Conservation (phyloP, 2,888 invertebrate genomes). For the Mylabris sibirica region DNA sequence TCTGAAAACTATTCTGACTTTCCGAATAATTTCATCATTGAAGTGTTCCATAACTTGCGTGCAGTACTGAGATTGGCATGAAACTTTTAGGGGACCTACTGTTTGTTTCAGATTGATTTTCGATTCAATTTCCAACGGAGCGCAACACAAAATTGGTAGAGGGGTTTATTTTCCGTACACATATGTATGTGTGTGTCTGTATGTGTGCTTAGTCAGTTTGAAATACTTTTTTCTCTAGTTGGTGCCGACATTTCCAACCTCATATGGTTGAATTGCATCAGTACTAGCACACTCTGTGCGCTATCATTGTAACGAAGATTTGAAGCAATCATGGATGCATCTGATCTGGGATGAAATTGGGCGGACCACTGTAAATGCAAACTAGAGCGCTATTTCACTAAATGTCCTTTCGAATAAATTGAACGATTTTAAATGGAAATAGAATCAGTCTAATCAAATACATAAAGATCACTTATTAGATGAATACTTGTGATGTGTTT, state of each 20-base stretch:
- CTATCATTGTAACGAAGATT: constrained; percentile 9
- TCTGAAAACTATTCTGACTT: constrained; percentile 50
- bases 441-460: background rate
- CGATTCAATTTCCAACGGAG: constrained; percentile 53
- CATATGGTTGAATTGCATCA: constrained; percentile 11
- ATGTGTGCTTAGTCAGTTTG: background rate
- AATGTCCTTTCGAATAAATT: constrained; percentile 2
- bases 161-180: background rate
- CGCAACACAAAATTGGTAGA: constrained; percentile 40
- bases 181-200: background rate
- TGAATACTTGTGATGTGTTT: background rate
- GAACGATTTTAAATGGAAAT: background rate
- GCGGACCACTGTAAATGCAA: constrained; percentile 2
- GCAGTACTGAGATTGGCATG: constrained; percentile 50
- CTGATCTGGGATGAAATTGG: constrained; percentile 4
- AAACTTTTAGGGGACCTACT: constrained; percentile 31
- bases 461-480: background rate
- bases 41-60: constrained; percentile 55
- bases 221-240: background rate
- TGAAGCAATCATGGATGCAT: constrained; percentile 2
- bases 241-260: too few relatives aligned
- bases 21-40: constrained; percentile 58
- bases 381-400: background rate
- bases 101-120: constrained; percentile 55
- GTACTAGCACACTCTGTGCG: background rate